phyloP scores from a whole-genome alignment of 2,888 invertebrate species.

The Nymphalis c-album region DNA sequence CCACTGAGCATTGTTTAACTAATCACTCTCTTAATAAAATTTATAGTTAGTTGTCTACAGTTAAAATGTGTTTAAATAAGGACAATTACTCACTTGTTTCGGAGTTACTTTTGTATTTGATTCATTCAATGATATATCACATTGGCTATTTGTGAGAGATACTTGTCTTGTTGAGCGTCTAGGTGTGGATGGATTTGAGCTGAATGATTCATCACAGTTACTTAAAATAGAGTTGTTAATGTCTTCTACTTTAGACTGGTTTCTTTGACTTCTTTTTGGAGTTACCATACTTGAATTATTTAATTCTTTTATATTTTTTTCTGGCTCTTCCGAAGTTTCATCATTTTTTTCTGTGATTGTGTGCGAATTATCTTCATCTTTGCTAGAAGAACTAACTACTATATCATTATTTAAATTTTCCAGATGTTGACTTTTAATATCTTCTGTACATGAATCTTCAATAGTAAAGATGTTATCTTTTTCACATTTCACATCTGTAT shows the following conservation, averaged over 20 bases:
- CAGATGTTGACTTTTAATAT: slow-evolving; percentile 15
- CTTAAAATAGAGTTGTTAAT: slow-evolving; percentile 49
- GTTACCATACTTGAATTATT: slow-evolving; percentile 42
- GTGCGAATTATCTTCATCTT: slow-evolving; percentile 5
- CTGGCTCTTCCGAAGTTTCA: slow-evolving; percentile 24
- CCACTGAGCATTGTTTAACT: too few species aligned
- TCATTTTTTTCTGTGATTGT: slow-evolving; percentile 25
- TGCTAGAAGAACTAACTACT: background rate
- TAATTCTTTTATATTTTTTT: slow-evolving; percentile 30
- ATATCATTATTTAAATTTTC: slow-evolving; percentile 24
- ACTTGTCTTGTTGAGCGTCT: slow-evolving; percentile 53
- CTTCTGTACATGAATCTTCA: slow-evolving; percentile 46
- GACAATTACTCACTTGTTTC: slow-evolving; percentile 58
- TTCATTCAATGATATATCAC: slow-evolving; percentile 58
- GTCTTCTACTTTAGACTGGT: slow-evolving; percentile 52
- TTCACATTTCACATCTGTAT: slow-evolving; percentile 14
- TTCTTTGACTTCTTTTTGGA: slow-evolving; percentile 57
- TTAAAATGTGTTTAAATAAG: background rate
- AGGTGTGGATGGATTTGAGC: slow-evolving; percentile 55
- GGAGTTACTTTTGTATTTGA: slow-evolving; percentile 63
- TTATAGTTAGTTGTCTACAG: background rate
- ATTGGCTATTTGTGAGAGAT: slow-evolving; percentile 53
- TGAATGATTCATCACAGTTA: slow-evolving; percentile 53
- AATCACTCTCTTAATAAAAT: too few species aligned
- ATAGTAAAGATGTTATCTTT: slow-evolving; percentile 38